Percentiles rank a stretch among this genome's conserved stretches.
Conservation (phyloP, 2,888 invertebrate genomes). For the Bombylius major region DNA sequence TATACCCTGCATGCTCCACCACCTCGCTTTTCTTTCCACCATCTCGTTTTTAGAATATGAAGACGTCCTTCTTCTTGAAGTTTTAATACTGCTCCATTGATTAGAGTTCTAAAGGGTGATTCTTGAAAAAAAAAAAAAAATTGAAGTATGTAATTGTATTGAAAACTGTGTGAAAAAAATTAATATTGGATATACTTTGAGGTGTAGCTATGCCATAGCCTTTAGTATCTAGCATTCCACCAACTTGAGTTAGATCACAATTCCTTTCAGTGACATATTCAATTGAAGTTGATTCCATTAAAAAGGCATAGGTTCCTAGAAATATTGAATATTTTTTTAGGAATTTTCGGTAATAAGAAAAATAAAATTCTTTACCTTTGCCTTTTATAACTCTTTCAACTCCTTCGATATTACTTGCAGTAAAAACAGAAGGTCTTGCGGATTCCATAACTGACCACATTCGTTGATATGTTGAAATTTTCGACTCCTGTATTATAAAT, state of each 20-base stretch:
- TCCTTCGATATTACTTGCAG: constrained; percentile 74
- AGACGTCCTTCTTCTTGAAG: constrained; percentile 92
- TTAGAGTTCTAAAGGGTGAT: constrained; percentile 86
- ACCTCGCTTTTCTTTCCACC: constrained; percentile 94
- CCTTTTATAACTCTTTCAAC: constrained; percentile 77
- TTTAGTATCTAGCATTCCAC: constrained; percentile 84
- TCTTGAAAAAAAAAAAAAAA: constrained; percentile 41
- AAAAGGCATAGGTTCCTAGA: constrained; percentile 69
- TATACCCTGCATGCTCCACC: constrained; percentile 73
- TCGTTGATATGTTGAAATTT: constrained; percentile 82
- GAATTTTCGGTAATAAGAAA: not conserved
- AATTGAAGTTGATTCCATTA: constrained; percentile 96
- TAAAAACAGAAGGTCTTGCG: constrained; percentile 76
- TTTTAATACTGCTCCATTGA: constrained; percentile 87
- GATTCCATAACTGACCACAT: constrained; percentile 96
- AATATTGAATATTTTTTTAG: not conserved
- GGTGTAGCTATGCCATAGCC: constrained; percentile 94
- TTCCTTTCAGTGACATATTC: constrained; percentile 87
- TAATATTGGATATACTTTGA: constrained; percentile 41
- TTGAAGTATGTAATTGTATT: not conserved
- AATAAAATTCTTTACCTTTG: constrained; percentile 41
- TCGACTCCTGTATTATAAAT: constrained; percentile 59
- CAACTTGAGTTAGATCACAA: constrained; percentile 83
- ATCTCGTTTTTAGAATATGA: constrained; percentile 84
- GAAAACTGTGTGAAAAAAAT: not conserved